Base-by-base conservation (phyloP, 2,113 vertebrate species). In the Tauraco erythrolophus region DNA sequence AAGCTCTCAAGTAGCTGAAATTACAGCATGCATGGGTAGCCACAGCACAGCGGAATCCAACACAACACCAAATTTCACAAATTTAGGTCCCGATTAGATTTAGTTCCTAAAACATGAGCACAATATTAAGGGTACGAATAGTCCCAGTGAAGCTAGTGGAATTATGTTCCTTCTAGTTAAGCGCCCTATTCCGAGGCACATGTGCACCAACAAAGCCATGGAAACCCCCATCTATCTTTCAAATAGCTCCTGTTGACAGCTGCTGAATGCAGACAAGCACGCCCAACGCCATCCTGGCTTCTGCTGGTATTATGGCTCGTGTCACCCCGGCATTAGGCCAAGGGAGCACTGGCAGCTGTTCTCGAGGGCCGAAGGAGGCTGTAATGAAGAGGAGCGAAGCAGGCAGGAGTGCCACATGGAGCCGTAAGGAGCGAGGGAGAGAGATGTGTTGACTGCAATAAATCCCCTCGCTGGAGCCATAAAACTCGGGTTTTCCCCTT, bases 271-370 rank as follows among this genome's bases (percentile, higher is more conserved):
- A 15, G 84, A 89, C 94, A 41, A 84, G 89, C 57, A 6, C 79
- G 92, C 82, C 93, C 94, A 41, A 31, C 76, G 96, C 92, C 81
- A 35, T 62, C 88, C 51, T 16, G 77, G 94, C 92, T 96, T 58
- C 94, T 95, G 92, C 84, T 3, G 5, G 60, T 28, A 3, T 94
- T 95, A 96, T 77, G 70, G 89, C 86, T 46, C 2, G 61, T 94
- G 94, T 96, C 96, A 88, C 96, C 93, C 89, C 84, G 2, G 87
- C 13, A 9, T n/a, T 19, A 71, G 93, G 93, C 96, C 94, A 82
- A 39, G 96, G 96, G 94, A 97, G 89, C 92, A 69, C 93, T 95
- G 96, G 88, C 93, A 94, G 96, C 96, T 96, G 96, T 94, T 95
- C 84, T 82, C 24, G 2, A 71, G 91, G 96, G 94, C 89, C 89